Conservation (phyloP, 2,113 vertebrate species). For the Pseudorectes ferrugineus region DNA sequence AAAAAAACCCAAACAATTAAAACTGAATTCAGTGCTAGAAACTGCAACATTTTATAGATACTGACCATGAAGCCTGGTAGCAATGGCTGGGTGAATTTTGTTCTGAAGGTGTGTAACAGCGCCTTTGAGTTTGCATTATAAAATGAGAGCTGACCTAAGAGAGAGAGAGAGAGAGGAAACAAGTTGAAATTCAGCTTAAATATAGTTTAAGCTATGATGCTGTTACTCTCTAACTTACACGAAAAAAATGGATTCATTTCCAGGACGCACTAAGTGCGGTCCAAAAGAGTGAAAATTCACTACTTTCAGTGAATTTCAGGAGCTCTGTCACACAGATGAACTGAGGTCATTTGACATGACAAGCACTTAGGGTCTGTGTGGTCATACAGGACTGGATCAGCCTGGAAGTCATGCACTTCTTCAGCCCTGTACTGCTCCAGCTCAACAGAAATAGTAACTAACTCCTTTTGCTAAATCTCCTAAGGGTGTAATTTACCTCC, state of each 20-base stretch:
- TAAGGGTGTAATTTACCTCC: constrained; percentile 74
- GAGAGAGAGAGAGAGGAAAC: background rate
- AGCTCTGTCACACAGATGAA: background rate
- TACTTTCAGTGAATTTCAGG: background rate
- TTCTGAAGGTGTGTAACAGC: constrained; percentile 87
- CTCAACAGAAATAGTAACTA: background rate
- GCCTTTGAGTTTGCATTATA: constrained; percentile 85
- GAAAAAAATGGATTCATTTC: rapidly evolving
- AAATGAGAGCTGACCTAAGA: constrained; percentile 87
- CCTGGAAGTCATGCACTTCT: background rate
- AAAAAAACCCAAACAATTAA: background rate
- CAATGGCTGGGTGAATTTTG: constrained; percentile 88
- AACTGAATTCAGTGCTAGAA: background rate
- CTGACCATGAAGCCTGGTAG: constrained; percentile 92
- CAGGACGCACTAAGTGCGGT: background rate
- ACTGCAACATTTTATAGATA: constrained; percentile 1
- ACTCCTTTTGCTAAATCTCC: background rate
- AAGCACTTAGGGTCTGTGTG: background rate
- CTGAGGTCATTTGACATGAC: background rate
- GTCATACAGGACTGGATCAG: background rate
- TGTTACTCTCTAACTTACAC: background rate
- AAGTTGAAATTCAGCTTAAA: background rate
- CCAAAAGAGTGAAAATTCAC: background rate
- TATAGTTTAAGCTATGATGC: background rate
- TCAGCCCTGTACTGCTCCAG: background rate